A percentile compares a stretch with the other conserved stretches of the same genome.
Conservation (phyloP, 1,140 invertebrate genomes). For the Aphis craccivora region DNA sequence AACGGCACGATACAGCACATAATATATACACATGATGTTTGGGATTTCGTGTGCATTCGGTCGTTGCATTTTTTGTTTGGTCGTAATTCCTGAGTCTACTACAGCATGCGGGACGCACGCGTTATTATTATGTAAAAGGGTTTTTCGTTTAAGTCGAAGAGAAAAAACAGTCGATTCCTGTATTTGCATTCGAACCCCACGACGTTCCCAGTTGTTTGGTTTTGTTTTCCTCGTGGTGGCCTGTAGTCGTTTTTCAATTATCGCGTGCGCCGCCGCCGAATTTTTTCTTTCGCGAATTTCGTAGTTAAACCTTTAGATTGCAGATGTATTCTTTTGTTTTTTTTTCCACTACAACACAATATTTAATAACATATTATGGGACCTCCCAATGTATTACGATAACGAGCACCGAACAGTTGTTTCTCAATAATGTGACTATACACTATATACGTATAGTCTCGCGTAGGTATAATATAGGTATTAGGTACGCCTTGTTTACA, state of each 20-base stretch:
- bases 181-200: too few relatives aligned
- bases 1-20: not conserved
- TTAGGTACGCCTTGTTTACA: not conserved
- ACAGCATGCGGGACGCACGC: not conserved
- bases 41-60: slow-evolving; percentile 36
- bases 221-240: not conserved
- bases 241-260: not conserved
- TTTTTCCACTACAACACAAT: not conserved
- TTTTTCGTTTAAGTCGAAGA: not conserved
- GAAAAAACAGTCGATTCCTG: not conserved
- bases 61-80: not conserved
- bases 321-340: not conserved
- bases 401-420: slow-evolving; percentile 32
- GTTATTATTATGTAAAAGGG: not conserved
- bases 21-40: not conserved
- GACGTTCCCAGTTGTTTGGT: not conserved
- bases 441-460: not conserved
- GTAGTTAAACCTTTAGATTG: not conserved
- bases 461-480: not conserved
- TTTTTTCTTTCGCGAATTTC: not conserved
- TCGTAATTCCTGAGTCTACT: not conserved
- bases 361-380: slow-evolving; percentile 3
- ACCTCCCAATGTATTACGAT: not conserved
- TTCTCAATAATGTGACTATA: not conserved
- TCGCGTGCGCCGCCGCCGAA: not conserved